Evolutionary conservation across 2,888 invertebrate species (phyloP).

Genomic region (Coleophora flavipennella): DNA sequence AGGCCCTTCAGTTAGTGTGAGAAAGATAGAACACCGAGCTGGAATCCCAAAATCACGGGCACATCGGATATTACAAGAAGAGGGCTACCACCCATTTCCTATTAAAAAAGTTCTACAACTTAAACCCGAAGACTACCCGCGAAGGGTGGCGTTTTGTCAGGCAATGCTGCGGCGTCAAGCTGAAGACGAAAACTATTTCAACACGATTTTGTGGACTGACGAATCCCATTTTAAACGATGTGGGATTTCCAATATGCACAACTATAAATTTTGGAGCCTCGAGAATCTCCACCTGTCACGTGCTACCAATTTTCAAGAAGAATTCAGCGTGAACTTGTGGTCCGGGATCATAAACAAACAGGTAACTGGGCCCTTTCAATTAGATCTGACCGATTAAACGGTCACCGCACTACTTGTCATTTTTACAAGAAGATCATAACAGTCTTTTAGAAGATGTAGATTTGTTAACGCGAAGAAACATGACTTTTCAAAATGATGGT

Average conservation of each 20-base stretch:
- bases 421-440: not conserved
- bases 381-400: not conserved
- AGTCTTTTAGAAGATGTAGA: not conserved
- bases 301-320: not conserved
- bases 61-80: not conserved
- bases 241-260: constrained; percentile 4
- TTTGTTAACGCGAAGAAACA: not conserved
- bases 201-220: constrained; percentile 3
- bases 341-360: not conserved
- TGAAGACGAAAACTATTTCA: constrained; percentile 1
- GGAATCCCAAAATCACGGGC: not conserved
- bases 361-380: not conserved
- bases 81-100: not conserved
- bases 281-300: not conserved
- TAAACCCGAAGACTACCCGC: not conserved
- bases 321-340: not conserved
- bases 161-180: not conserved
- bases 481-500: not conserved
- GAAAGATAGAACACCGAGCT: not conserved
- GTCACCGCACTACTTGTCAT: constrained; percentile 2
- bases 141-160: constrained; percentile 3
- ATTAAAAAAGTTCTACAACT: not conserved
- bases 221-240: constrained; percentile 1
- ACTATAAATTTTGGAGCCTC: not conserved
- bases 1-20: not conserved